Conservation (phyloP, 35 echinoderm and acorn worm species). For the Ptychodera flava region DNA sequence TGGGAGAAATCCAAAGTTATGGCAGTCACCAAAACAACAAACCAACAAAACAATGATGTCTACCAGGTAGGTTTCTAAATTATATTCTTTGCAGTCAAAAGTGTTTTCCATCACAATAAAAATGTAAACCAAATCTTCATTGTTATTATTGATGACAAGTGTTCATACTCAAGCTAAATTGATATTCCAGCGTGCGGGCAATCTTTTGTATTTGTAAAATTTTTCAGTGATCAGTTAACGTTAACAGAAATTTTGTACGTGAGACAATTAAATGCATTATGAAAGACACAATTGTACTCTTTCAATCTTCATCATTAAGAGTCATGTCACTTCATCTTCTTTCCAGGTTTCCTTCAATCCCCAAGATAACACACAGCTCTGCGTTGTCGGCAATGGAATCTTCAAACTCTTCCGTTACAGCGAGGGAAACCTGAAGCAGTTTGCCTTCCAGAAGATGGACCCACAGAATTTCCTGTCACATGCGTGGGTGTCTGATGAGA, state of each 20-base stretch:
- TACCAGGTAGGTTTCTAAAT: conserved; percentile 53
- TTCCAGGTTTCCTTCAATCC: conserved; percentile 94
- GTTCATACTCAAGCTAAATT: no score
- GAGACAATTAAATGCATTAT: no score
- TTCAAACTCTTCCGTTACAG: conserved; percentile 99
- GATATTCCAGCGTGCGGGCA: no score
- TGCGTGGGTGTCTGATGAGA: conserved; percentile 96
- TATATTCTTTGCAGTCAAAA: not conserved
- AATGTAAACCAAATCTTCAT: not conserved
- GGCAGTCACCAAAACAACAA: conserved; percentile 96
- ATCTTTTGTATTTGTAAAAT: no score
- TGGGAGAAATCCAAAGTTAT: conserved; percentile 99
- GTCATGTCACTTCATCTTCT: not conserved
- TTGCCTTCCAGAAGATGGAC: conserved; percentile 98
- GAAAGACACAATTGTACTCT: not conserved
- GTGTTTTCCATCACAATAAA: not conserved
- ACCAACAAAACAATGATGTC: conserved; percentile 89
- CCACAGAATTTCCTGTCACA: conserved; percentile 96
- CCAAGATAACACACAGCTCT: conserved; percentile 98
- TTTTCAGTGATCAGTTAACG: no score
- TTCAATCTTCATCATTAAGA: conserved; percentile 3
- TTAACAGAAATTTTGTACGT: no score
- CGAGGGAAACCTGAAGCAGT: conserved; percentile 96
- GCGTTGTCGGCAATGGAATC: conserved; percentile 93
- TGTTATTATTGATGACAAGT: not conserved